Percentiles rank a stretch among this genome's conserved stretches.
Evolutionary conservation across 2,888 invertebrate genomes (phyloP).

Genomic region (Colletes collaris): DNA sequence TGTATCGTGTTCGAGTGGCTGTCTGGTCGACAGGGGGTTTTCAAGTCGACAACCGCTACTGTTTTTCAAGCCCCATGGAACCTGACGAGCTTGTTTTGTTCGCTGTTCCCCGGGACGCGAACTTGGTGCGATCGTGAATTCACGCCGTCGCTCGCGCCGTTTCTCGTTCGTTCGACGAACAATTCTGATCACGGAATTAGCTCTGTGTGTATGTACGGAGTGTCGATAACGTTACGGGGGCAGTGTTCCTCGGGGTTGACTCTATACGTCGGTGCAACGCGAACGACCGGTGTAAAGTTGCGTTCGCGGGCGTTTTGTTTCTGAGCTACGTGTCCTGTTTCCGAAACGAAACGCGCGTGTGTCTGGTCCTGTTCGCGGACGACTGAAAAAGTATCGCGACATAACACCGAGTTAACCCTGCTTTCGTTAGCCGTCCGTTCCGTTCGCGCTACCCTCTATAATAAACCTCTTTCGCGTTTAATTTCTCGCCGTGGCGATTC

Average conservation of each 20-base stretch:
- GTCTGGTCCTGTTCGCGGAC: too few species aligned
- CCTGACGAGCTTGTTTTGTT: background rate
- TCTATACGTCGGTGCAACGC: background rate
- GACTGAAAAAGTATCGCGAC: too few species aligned
- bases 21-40: background rate
- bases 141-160: background rate
- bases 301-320: conserved; percentile 12
- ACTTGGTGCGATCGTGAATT: background rate
- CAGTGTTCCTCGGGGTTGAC: conserved; percentile 5
- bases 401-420: too few species aligned
- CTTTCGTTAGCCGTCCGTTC: too few species aligned
- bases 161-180: background rate
- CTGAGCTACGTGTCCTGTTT: conserved; percentile 20
- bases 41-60: background rate
- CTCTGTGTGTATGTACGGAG: conserved; percentile 5
- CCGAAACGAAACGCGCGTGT: background rate
- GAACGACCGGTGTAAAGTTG: conserved; percentile 17
- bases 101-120: background rate
- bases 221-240: conserved; percentile 12
- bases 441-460: too few species aligned
- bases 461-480: too few species aligned
- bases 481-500: too few species aligned
- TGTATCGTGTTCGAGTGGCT: background rate
- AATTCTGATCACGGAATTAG: conserved; percentile 25
- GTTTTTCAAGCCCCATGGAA: background rate